Base-by-base conservation (phyloP, 30 jellyfish, hydroid and myxozoan species). In the Aurelia aurita region DNA sequence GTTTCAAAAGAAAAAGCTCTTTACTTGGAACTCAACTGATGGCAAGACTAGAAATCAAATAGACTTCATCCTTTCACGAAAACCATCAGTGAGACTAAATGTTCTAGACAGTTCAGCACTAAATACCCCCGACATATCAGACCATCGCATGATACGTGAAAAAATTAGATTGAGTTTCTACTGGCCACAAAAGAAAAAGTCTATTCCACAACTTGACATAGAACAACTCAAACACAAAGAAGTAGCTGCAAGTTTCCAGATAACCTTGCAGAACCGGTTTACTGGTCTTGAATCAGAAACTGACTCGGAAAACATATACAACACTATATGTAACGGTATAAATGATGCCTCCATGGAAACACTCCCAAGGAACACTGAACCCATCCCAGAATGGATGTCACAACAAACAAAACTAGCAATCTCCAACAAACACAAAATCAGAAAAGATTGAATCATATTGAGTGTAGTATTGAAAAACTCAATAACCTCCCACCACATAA, bases 1-100 rank as follows among this genome's bases (percentile, higher is more conserved):
- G 1, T 54, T 54, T 54, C 65, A 69, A 69, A 44, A 69, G 28
- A 18, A 69, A 45, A 74, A 53, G 46, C 86, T 43, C 2, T 19
- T 12, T 19, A 74, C 58, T 14, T 74, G 86, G 86, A 74, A 63
- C 25, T 74, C 86, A 63, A 87, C 86, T 8, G 82, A 73, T 73
- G 86, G 86, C 31, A 39, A 73, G 25, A 32, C 82, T 7, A 39
- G 25, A 28, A 73, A 73, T 39, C 82, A 44, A 45, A 73, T 73
- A 8, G 87, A 77, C 87, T 58, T 77, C 44, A 77, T 77, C 31
- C 77, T 77, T 11, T 68, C 77, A 6, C 89, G 71, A 60, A 26
- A 79, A 23, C 79, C 45, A 20, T 44, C 78, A 10, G 79, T 32
- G 11, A 79, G 78, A 13, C 84, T 13, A 31, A 46, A 47, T 45